Evolutionary conservation across 2,888 invertebrate genomes (phyloP).

Genomic region (Tenthredo amoena): DNA sequence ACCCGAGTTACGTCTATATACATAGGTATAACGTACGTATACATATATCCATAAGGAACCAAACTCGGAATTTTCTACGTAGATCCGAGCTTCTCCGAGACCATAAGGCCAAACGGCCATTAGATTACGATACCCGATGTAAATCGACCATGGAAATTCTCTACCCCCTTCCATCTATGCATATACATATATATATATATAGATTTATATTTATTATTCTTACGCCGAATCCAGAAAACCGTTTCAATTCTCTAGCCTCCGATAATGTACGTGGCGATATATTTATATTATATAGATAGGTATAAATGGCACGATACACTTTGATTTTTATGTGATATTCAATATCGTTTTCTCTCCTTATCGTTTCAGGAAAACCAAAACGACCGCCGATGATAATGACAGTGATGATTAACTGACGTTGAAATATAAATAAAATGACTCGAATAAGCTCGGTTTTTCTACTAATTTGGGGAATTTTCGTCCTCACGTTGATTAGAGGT

Average conservation of each 20-base stretch:
- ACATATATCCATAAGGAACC: not conserved
- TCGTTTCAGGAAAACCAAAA: not conserved
- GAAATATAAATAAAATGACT: constrained; percentile 70
- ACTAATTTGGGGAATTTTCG: constrained; percentile 75
- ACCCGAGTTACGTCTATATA: not conserved
- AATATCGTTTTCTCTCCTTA: not conserved
- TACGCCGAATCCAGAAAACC: not conserved
- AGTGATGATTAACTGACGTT: not conserved
- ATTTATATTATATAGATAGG: not conserved
- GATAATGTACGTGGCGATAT: not conserved
- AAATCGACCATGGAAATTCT: constrained; percentile 25
- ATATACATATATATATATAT: not conserved
- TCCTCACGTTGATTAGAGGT: constrained; percentile 76
- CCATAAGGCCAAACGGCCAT: constrained; percentile 31
- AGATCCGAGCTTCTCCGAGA: not conserved
- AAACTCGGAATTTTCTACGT: not conserved
- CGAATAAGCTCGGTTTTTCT: constrained; percentile 75
- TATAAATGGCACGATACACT: not conserved
- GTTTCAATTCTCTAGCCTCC: not conserved
- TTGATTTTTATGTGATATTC: not conserved
- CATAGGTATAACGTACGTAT: not conserved
- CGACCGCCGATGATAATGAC: not conserved
- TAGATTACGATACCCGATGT: constrained; percentile 46
- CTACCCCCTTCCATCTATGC: not conserved
- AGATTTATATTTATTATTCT: constrained; percentile 2